phyloP scores from a whole-genome alignment of 2,113 vertebrate genomes.

The Ammodramus savannarum region DNA sequence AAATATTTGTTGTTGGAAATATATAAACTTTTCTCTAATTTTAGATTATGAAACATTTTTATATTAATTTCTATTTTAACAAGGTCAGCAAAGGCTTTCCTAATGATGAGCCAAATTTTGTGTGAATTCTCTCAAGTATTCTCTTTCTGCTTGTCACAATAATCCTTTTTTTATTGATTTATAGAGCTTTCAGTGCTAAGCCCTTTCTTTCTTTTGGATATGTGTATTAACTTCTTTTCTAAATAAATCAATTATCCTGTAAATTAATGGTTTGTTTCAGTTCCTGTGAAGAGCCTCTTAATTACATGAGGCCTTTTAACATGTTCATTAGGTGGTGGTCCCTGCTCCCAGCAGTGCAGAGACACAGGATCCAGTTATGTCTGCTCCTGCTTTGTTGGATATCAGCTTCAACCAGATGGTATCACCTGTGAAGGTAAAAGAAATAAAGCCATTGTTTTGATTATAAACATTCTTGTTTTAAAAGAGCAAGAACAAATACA shows the following conservation, averaged over 20 bases:
- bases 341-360: constrained; percentile 86
- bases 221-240: background rate
- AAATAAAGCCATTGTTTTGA: background rate
- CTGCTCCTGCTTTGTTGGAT: constrained; percentile 87
- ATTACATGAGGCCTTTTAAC: background rate
- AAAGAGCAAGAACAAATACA: background rate
- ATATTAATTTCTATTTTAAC: background rate
- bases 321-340: constrained; percentile 74
- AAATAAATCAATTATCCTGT: background rate
- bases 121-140: background rate
- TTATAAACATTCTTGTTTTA: background rate
- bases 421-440: constrained; percentile 88
- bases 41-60: background rate
- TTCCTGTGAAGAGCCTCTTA: background rate
- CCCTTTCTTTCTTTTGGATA: background rate
- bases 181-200: background rate
- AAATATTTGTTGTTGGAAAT: background rate
- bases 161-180: background rate
- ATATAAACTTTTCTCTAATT: background rate
- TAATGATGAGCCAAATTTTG: background rate
- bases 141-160: background rate
- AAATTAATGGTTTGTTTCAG: background rate
- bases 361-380: constrained; percentile 78
- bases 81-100: background rate
- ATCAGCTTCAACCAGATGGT: constrained; percentile 86